phyloP scores from a whole-genome alignment of 2,113 vertebrate genomes.

The Agapornis roseicollis region DNA sequence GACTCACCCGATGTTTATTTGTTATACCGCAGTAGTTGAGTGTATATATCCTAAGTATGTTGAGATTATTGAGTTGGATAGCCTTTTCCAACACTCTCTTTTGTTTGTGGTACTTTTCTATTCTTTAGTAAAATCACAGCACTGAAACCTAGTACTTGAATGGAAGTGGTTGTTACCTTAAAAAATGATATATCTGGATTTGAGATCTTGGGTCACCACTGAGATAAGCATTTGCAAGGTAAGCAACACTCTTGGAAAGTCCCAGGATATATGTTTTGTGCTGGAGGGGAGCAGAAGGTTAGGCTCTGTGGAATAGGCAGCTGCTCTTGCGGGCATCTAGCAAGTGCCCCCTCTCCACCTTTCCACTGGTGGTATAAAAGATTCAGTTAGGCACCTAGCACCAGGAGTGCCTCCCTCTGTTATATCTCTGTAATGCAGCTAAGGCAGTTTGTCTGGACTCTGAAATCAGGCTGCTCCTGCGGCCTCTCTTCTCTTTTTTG shows the following conservation, averaged over 20 bases:
- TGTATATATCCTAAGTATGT: not conserved
- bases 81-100: not conserved
- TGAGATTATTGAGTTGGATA: not conserved
- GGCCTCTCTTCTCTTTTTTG: not conserved
- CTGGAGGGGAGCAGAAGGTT: not conserved
- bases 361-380: not conserved
- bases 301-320: not conserved
- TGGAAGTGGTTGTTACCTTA: not conserved
- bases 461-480: not conserved
- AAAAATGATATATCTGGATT: not conserved
- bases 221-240: not conserved
- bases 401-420: not conserved
- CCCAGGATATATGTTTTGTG: not conserved
- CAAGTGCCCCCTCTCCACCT: not conserved
- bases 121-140: not conserved
- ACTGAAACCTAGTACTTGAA: not conserved
- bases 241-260: not conserved
- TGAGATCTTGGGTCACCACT: not conserved
- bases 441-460: not conserved
- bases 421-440: not conserved
- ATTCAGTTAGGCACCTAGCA: not conserved
- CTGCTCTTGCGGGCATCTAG: not conserved
- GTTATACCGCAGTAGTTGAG: not conserved
- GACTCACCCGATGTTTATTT: not conserved
- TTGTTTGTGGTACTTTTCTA: not conserved